Evolutionary conservation across 2,888 invertebrate genomes (phyloP), one percentile per base, ranked within the genome.

Genomic region (Ephialtes manifestator): DNA sequence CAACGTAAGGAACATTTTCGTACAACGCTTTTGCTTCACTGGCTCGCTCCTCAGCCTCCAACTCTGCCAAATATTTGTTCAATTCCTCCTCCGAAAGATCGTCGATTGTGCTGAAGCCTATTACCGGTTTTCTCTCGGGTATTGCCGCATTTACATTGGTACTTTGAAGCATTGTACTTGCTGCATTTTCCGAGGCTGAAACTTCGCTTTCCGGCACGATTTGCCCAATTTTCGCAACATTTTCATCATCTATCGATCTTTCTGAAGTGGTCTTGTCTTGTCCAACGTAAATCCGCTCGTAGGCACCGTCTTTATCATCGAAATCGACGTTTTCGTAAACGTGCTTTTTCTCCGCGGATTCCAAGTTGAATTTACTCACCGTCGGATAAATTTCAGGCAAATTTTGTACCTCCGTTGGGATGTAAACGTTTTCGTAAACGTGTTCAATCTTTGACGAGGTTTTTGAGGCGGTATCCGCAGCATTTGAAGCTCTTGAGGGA

Each of bases 71-170:
- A 88, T 94, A 94, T 71, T 93, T 92, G 72, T 90, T 94, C 48
- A 94, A 87, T 86, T 94, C 94, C 48, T 94, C 93, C 79, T 94
- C 94, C 0, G 94, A 93, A 74, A 94, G 89, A 83, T 94, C 92
- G 46, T 93, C 92, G 8, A 92, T 92, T 20, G 90, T 90, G 60
- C 90, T 88, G 79, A 93, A 93, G 53, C 92, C 91, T 70, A 92
- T 77, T 2, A 88, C 84, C 2, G 91, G 88, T 83, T 92, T 92
- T 35, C 86, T 76, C 68, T 89, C 88, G 10, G 18, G 74, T 15
- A 43, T 46, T 4, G 46, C 18, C 15, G 63, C 43, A 35, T 28
- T 84, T 1, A 83, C 55, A 58, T 58, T 70, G n/a, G 84, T 70
- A 72, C 63, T 87, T 76, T 88, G 85, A 67, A 84, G 86, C 18